Conservation (phyloP, 1,140 invertebrate species). For the Drosophila ambigua region DNA sequence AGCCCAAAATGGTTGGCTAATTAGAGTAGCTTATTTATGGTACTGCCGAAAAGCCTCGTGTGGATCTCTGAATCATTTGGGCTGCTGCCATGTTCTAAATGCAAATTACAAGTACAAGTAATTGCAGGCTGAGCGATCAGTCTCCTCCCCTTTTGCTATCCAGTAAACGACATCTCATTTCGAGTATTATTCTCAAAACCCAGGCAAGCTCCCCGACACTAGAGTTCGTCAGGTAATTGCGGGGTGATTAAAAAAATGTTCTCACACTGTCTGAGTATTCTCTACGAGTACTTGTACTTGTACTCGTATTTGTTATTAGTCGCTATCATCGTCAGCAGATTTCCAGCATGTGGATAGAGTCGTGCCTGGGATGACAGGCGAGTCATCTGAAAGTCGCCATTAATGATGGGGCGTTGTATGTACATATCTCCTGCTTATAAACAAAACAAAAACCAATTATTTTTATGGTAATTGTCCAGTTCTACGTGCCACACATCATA, state of each 20-base stretch:
- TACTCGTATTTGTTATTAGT: constrained; percentile 29
- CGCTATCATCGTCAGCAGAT: constrained; percentile 30
- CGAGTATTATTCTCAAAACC: constrained; percentile 42
- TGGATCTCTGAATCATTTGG: constrained; percentile 36
- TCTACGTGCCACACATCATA: constrained; percentile 45
- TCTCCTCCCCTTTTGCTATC: constrained; percentile 8
- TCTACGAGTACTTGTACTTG: not conserved
- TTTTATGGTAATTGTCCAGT: constrained; percentile 41
- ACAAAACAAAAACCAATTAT: constrained; percentile 53
- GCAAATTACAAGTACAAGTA: constrained; percentile 66
- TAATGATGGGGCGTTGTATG: constrained; percentile 55
- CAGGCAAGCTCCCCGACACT: constrained; percentile 40
- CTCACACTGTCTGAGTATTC: constrained; percentile 65
- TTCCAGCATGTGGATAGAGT: constrained; percentile 30
- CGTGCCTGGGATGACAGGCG: constrained; percentile 64
- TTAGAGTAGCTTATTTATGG: constrained; percentile 24
- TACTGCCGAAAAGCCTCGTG: constrained; percentile 4
- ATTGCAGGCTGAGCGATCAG: constrained; percentile 46
- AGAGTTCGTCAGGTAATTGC: constrained; percentile 62
- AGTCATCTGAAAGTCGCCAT: constrained; percentile 75
- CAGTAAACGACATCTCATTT: constrained; percentile 61
- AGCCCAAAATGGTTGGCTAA: constrained; percentile 15
- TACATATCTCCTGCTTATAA: constrained; percentile 17
- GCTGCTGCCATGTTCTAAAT: constrained; percentile 56
- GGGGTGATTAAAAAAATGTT: constrained; percentile 66